Base-by-base conservation (phyloP, 2,797 vertebrate genomes). In the Meda fulgida region DNA sequence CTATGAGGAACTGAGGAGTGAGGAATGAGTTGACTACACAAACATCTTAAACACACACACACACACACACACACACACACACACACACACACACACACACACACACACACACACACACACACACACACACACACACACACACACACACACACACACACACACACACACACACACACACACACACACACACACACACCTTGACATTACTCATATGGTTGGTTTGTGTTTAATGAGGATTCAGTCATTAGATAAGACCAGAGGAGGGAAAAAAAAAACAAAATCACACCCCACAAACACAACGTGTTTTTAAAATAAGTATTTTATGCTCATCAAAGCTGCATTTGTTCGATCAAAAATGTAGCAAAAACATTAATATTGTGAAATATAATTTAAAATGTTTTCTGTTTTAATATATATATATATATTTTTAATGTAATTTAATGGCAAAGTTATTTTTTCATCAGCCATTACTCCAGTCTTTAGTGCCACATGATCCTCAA, bases 1-100 rank as follows among this genome's bases (percentile, higher is more conserved):
- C 94, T 85, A 87, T 87, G 89, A 92, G 93, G 92, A 92, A 92
- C 90, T 87, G 66, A 89, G 90, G 86, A 93, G 93, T 88, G 2
- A 46, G 72, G 75, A 89, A 86, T 88, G 89, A 92, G 76, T 7
- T 55, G 70, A 69, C 89, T 85, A 77, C 86, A 86, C 51, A 90
- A 89, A 90, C 85, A 88, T 71, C 83, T 85, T 40, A 82, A 81
- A 83, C 78, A 67, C 51, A 31, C 58, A 26, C 66, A 58, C 7
- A 80, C 76, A 66, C 51, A 80, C 76, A 69, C 29, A 34, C 34
- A 34, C 34, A 34, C 31, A 80, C 76, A 66, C 51, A 80, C 76
- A 69, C 66, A 66, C 7, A 80, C 76, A 66, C 51, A 80, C 76
- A 69, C 66, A 66, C 7, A 80, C 76, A 66, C 51, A 80, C 76